phyloP scores from a whole-genome alignment of 2,888 invertebrate genomes.

The Bibio marci region DNA sequence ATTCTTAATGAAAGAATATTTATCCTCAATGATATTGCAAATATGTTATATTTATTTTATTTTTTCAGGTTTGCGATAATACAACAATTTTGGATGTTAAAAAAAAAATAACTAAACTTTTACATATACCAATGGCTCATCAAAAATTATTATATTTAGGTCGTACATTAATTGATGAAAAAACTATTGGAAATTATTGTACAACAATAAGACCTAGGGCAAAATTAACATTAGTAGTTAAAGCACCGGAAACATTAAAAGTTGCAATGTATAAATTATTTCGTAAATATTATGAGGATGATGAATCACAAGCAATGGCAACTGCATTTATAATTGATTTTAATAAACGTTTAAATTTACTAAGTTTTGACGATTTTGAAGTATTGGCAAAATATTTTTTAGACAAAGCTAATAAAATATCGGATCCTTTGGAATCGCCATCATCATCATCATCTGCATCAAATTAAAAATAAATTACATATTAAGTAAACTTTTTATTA shows the following conservation, averaged over 20 bases:
- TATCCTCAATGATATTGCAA: no score
- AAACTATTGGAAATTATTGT: conserved; percentile 32
- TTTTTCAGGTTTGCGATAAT: conserved; percentile 36
- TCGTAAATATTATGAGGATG: conserved; percentile 42
- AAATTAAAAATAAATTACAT: no score
- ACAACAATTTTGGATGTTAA: conserved; percentile 52
- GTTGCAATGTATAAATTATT: conserved; percentile 39
- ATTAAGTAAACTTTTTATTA: no score
- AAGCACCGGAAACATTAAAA: conserved; percentile 44
- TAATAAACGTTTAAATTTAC: conserved; percentile 17
- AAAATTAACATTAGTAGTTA: conserved; percentile 52
- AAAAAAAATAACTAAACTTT: conserved; percentile 39
- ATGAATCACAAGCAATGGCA: conserved; percentile 34
- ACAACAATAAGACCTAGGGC: conserved; percentile 54
- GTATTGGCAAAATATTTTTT: conserved; percentile 17
- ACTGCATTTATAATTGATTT: conserved; percentile 24
- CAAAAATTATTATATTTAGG: conserved; percentile 57
- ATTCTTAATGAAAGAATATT: no score
- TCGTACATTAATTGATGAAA: conserved; percentile 52
- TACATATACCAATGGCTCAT: conserved; percentile 48
- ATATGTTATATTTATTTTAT: no score
- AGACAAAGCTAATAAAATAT: no score
- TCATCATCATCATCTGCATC: no score
- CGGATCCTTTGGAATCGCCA: no score
- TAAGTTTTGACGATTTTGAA: conserved; percentile 26